phyloP scores from a whole-genome alignment of 1,140 invertebrate species.

The Lepidotrigona ventralis region DNA sequence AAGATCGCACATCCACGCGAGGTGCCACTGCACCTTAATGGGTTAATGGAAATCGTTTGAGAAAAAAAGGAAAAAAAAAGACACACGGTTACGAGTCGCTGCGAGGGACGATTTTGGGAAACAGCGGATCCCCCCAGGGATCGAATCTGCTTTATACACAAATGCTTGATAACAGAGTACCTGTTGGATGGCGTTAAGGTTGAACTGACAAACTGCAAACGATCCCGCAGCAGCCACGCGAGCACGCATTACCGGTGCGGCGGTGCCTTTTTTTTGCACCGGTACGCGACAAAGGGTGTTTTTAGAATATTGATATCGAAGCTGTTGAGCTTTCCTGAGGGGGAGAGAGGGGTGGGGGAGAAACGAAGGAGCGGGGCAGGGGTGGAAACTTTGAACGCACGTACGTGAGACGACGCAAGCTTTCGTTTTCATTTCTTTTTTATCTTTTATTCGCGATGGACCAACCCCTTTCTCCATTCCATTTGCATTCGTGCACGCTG shows the following conservation, averaged over 20 bases:
- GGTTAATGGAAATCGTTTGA: too few species aligned
- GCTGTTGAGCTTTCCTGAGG: slow-evolving; percentile 55
- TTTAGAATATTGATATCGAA: slow-evolving; percentile 80
- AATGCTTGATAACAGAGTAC: slow-evolving; percentile 1
- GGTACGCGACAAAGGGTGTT: slow-evolving; percentile 76
- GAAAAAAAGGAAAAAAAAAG: too few species aligned
- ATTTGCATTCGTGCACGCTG: slow-evolving; percentile 26
- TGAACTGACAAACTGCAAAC: slow-evolving; percentile 17
- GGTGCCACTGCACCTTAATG: too few species aligned
- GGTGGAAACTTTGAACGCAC: slow-evolving; percentile 49
- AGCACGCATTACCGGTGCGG: slow-evolving; percentile 38
- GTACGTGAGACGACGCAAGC: slow-evolving; percentile 41
- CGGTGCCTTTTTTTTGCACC: slow-evolving; percentile 73
- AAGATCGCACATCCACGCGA: too few species aligned
- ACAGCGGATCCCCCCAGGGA: background rate
- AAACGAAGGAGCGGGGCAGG: background rate
- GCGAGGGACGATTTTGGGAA: background rate
- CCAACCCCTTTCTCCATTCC: slow-evolving; percentile 44
- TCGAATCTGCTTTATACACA: slow-evolving; percentile 5
- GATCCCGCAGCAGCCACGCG: background rate
- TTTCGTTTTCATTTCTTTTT: slow-evolving; percentile 52
- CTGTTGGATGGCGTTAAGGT: slow-evolving; percentile 16
- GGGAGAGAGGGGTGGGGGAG: background rate
- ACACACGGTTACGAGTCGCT: too few species aligned
- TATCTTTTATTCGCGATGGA: slow-evolving; percentile 39